Evolutionary conservation across 2,113 vertebrate species (phyloP).

Genomic region (Talpa occidentalis): DNA sequence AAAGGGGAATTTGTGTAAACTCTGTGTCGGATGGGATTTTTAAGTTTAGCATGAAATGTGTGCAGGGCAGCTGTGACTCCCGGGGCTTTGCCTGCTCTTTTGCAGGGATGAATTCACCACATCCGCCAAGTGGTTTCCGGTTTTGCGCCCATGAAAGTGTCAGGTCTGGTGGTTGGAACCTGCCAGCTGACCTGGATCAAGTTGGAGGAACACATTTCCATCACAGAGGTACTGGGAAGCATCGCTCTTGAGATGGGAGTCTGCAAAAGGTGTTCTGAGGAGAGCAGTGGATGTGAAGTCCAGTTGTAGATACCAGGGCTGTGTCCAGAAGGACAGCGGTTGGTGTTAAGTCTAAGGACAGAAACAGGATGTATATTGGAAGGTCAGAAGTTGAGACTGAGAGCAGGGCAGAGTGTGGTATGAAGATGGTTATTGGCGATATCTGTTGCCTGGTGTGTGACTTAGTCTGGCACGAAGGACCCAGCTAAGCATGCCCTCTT

Average conservation of each 20-base stretch:
- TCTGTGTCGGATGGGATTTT: conserved; percentile 60
- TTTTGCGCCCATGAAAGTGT: no score
- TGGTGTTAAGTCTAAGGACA: no score
- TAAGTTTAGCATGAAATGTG: conserved; percentile 22
- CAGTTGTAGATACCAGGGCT: background rate
- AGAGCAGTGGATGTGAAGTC: no score
- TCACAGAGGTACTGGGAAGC: no score
- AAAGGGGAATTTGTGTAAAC: conserved; percentile 55
- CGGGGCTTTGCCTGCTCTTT: no score
- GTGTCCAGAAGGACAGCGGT: background rate
- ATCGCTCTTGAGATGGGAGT: background rate
- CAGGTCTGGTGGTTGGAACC: background rate
- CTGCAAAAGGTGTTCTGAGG: no score
- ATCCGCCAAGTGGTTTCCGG: background rate
- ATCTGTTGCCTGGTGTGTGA: background rate
- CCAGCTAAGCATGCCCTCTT: background rate
- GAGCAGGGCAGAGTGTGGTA: background rate
- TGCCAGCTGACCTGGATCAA: background rate
- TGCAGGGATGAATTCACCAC: background rate
- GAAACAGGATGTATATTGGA: background rate
- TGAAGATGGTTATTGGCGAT: background rate
- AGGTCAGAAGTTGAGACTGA: background rate
- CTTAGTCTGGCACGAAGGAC: fast-evolving
- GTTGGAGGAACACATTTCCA: background rate
- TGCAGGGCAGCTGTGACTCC: background rate